Evolutionary conservation across 2,797 vertebrate genomes (phyloP), one percentile per base, ranked within the genome.

Genomic region (Menidia menidia): DNA sequence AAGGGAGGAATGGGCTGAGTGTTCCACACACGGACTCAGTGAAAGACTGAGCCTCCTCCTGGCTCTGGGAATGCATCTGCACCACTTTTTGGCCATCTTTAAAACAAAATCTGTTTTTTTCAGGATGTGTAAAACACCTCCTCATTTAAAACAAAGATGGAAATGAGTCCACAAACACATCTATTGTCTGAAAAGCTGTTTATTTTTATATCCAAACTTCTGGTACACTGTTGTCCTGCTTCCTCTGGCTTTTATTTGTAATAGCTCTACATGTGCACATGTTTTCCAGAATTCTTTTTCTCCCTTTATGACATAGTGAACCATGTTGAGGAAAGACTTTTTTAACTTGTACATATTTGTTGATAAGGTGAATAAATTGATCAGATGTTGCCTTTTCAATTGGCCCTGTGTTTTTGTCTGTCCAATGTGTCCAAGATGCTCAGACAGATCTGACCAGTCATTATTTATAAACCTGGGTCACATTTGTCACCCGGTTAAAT

Each of bases 361-460:
- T 70, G 71, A 62, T 57, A 72, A 54, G 72, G 74, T 85, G 69
- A 94, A 94, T 93, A 91, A 92, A 90, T 76, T 15, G 51, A 73
- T 77, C 68, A 44, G 71, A 73, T 87, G 68, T 82, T 86, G 75
- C 79, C 83, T 90, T 93, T 91, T 90, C 51, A 85, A 0, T 57
- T 57, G 30, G 35, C 6, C 64, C 44, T 13, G 11, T 70, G 2
- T 42, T 8, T 51, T 56, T 44, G 57, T 64, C 25, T 10, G 1
- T 25, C 25, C 25, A 25, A 25, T 25, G 1, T 25, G 1, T 25
- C 25, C 25, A 25, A 25, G 1, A 25, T 25, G 25, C 25, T 25
- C 25, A 25, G n/a, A n/a, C n/a, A n/a, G n/a, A n/a, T n/a, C n/a
- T n/a, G n/a, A n/a, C n/a, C 35, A 32, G 18, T 51, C 51, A 4